These are phyloP conservation scores for Leptopilina syphax DNA, from an alignment of 2,888 invertebrate species.

Conservation along the genomic window DNA sequence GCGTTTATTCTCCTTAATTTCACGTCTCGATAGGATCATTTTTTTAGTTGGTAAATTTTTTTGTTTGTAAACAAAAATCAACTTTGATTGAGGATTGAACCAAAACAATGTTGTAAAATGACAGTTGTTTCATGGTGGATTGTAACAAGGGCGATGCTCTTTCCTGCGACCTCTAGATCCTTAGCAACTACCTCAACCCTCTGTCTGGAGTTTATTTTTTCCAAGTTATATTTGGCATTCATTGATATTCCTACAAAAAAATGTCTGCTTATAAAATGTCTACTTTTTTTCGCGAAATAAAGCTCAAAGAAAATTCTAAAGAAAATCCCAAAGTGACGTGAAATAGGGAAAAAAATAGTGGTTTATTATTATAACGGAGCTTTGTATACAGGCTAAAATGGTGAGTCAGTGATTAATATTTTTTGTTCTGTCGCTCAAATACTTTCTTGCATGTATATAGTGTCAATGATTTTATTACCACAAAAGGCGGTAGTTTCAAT, in stretches of 20 bases:
- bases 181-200: conserved; percentile 22
- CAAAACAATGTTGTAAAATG: not conserved
- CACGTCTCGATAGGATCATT: conserved; percentile 52
- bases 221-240: conserved; percentile 12
- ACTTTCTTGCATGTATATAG: no score
- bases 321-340: not conserved
- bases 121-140: not conserved
- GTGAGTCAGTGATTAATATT: no score
- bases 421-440: no score
- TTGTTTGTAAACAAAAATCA: conserved; percentile 61
- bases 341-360: no score
- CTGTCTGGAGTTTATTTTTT: conserved; percentile 17
- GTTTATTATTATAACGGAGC: no score
- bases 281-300: not conserved
- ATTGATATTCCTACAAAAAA: not conserved
- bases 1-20: conserved; percentile 12
- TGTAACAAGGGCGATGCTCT: not conserved
- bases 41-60: conserved; percentile 54
- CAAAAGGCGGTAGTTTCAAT: no score
- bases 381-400: no score
- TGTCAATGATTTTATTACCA: no score
- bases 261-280: not conserved
- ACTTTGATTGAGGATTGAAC: no score
- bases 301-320: no score
- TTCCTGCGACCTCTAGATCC: conserved; percentile 31